phyloP scores from a whole-genome alignment of 1,140 invertebrate species.

The Pseudomyrmex cubaensis region DNA sequence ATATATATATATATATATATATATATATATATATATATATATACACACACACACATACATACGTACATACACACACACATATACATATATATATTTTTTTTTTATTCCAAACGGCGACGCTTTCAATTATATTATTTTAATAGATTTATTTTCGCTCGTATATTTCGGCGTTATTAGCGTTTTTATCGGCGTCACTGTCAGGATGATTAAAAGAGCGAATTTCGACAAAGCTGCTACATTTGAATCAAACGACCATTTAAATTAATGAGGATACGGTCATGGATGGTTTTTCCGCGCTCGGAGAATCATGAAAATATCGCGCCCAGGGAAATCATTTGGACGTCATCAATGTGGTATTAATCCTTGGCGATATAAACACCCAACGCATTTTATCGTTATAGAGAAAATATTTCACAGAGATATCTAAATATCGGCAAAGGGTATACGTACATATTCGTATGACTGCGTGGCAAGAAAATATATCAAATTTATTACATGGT shows the following conservation, averaged over 20 bases:
- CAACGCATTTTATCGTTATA: slow-evolving; percentile 52
- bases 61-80: not conserved
- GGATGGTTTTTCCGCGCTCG: slow-evolving; percentile 43
- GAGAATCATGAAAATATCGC: slow-evolving; percentile 55
- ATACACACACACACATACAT: not conserved
- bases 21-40: no score
- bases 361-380: slow-evolving; percentile 57
- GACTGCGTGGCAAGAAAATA: slow-evolving; percentile 14
- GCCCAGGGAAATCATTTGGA: slow-evolving; percentile 48
- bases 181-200: slow-evolving; percentile 47
- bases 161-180: slow-evolving; percentile 37
- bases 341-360: slow-evolving; percentile 68
- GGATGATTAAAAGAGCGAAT: slow-evolving; percentile 53
- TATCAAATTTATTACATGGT: slow-evolving; percentile 9
- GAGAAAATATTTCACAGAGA: slow-evolving; percentile 36
- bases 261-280: slow-evolving; percentile 56
- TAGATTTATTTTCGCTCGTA: slow-evolving; percentile 43
- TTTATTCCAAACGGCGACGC: not conserved
- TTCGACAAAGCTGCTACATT: slow-evolving; percentile 58
- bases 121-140: slow-evolving; percentile 51
- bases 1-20: no score
- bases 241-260: slow-evolving; percentile 59
- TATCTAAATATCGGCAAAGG: slow-evolving; percentile 54
- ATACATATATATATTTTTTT: slow-evolving; percentile 9
- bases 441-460: not conserved